Evolutionary conservation across 2,797 vertebrate species (phyloP), one percentile per base, ranked within the genome.

Genomic region (Synanceia verrucosa): DNA sequence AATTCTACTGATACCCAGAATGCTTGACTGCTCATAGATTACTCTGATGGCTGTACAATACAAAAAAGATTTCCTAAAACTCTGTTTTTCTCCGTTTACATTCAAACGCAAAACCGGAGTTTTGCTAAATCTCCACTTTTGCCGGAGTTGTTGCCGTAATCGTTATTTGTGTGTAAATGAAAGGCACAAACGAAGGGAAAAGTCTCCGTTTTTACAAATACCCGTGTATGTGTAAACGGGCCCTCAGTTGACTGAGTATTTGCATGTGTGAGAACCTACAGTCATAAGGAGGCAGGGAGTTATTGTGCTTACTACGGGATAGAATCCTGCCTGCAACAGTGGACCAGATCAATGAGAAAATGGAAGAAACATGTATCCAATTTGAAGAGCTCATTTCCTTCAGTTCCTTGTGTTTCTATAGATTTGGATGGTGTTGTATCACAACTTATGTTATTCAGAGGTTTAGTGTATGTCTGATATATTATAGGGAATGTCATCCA

Each of bases 381-480:
- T 48, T n/a, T 23, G 6, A 53, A 31, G 16, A 29, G 12, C 7
- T 14, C 6, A 1, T 2, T 16, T 39, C 14, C 16, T 5, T 66
- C n/a, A 26, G 6, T 31, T 47, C 26, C 16, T 19, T 24, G 1
- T 29, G n/a, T 31, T 36, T 57, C 51, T 50, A 9, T 57, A 48
- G 37, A 39, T 55, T 12, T 19, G 14, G 18, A 28, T 11, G 4
- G 41, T 61, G 60, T 8, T 34, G 10, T 46, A 18, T 9, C 12
- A 12, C n/a, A 36, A 33, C 53, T 64, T 44, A 46, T 43, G 31
- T 47, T 31, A 58, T 55, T 65, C 51, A 67, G 24, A 53, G 65
- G 57, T 69, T 73, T 73, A n/a, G n/a, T n/a, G n/a, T n/a, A 68
- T 79, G 31, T 58, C 36, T 65, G 33, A 61, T 74, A 67, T 62